Percentiles rank a stretch among this genome's conserved stretches.
phyloP scores from a whole-genome alignment of 2,797 vertebrate genomes.

The Limnodromus scolopaceus region DNA sequence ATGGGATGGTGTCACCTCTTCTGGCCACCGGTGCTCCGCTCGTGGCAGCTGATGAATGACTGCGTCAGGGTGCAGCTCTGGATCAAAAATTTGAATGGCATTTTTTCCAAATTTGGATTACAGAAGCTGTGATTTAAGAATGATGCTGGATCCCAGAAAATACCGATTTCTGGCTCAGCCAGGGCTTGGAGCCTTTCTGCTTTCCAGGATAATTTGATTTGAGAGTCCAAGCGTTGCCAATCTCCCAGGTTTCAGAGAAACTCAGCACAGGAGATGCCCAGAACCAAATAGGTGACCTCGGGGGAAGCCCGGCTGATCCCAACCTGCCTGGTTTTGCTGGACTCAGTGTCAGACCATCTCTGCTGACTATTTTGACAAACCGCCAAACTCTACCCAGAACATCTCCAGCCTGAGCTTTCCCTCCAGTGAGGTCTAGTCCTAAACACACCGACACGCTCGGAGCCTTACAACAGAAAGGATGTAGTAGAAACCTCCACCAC shows the following conservation, averaged over 20 bases:
- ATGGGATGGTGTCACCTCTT: not conserved
- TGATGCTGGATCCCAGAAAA: not conserved
- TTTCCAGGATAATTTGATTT: constrained; percentile 40
- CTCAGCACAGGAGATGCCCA: not conserved
- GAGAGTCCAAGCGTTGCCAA: not conserved
- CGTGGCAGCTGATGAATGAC: accelerated
- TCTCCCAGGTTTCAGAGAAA: not conserved
- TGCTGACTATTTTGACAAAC: not conserved
- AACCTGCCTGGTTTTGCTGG: not conserved
- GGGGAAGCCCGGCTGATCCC: not conserved
- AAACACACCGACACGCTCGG: not conserved
- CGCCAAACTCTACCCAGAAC: not conserved
- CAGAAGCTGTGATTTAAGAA: not conserved
- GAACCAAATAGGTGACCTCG: not conserved
- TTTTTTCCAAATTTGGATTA: not conserved
- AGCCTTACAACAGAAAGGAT: not conserved
- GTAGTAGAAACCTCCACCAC: not conserved
- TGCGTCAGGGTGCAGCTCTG: accelerated
- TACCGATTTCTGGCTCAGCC: not conserved
- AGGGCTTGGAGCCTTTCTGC: not conserved
- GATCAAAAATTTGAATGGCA: not conserved
- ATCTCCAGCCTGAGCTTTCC: not conserved
- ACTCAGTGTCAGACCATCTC: not conserved
- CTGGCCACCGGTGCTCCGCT: not conserved
- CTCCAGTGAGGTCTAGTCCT: not conserved